Base-by-base conservation (phyloP, 2,113 vertebrate species). In the Phalacrocorax pelagicus region DNA sequence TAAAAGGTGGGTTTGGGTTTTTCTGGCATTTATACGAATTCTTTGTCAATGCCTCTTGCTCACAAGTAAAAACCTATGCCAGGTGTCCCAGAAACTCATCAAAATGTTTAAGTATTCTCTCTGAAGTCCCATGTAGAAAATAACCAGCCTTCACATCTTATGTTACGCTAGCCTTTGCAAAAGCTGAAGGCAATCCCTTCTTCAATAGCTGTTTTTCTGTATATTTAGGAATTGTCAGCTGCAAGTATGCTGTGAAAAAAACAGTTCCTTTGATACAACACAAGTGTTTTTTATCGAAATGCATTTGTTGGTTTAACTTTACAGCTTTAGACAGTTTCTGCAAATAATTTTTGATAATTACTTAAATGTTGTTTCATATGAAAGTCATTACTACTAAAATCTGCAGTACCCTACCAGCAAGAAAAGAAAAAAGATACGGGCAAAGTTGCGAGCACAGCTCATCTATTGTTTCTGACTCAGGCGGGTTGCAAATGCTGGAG, bases 321-420 rank as follows among this genome's bases (percentile, higher is more conserved):
- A 94, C 67, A 92, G 81, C 58, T 81, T 75, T 88, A 82, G 38
- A 95, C 54, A 42, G 52, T 93, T 97, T 94, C 96, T 95, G 61
- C n/a, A 97, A 96, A 97, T 91, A 95, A 96, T 95, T 96, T 94
- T 86, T 97, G 19, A 92, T 97, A 96, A 96, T 88, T 94, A 95
- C 74, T 95, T 91, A 97, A 93, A 96, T 93, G 66, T 95, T 97
- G 84, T 94, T 92, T 97, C 89, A 86, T 96, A 90, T 95, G 88
- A 97, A 97, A 94, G 92, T 93, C 62, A 92, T 97, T 97, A 97
- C 62, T 94, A 70, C 32, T 73, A 96, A 85, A 83, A 94, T 96
- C 62, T 95, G 81, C 42, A 95, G 73, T 86, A 77, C 66, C 36
- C 75, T 44, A 92, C 62, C 55, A 86, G 57, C 61, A 94, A 55